Evolutionary conservation across 2,888 invertebrate species (phyloP).

Genomic region (Acanthosepion pharaonis): DNA sequence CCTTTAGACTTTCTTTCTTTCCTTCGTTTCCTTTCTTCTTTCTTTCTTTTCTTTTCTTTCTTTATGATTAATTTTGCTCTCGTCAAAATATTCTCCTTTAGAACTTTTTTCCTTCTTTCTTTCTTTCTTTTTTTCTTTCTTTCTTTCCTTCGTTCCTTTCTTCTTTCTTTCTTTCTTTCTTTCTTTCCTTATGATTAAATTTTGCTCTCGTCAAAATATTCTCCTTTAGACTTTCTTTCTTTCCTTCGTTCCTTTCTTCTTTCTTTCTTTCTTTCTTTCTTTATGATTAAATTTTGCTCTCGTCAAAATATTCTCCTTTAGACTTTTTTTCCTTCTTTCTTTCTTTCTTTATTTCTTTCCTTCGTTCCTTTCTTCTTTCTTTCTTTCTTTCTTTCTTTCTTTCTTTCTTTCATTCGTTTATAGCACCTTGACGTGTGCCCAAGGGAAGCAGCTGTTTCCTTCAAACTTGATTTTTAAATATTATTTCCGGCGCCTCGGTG

Average conservation of each 20-base stretch:
- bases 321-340: not conserved
- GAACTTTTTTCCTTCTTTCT: too few species aligned
- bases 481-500: not conserved
- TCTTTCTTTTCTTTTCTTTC: too few species aligned
- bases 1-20: not conserved
- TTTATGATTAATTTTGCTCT: too few species aligned
- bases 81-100: too few species aligned
- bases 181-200: too few species aligned
- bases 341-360: not conserved
- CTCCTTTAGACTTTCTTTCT: too few species aligned
- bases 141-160: too few species aligned
- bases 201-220: too few species aligned
- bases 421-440: not conserved
- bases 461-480: not conserved
- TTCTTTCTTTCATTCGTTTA: not conserved
- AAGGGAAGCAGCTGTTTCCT: conserved; percentile 6
- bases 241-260: not conserved
- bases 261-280: not conserved
- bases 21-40: not conserved
- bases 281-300: not conserved
- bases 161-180: too few species aligned
- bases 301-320: too few species aligned
- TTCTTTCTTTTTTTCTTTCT: too few species aligned
- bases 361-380: not conserved
- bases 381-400: not conserved